These are phyloP conservation scores for Phthorimaea operculella DNA, from an alignment of 1,140 invertebrate species.

Conservation along the genomic window DNA sequence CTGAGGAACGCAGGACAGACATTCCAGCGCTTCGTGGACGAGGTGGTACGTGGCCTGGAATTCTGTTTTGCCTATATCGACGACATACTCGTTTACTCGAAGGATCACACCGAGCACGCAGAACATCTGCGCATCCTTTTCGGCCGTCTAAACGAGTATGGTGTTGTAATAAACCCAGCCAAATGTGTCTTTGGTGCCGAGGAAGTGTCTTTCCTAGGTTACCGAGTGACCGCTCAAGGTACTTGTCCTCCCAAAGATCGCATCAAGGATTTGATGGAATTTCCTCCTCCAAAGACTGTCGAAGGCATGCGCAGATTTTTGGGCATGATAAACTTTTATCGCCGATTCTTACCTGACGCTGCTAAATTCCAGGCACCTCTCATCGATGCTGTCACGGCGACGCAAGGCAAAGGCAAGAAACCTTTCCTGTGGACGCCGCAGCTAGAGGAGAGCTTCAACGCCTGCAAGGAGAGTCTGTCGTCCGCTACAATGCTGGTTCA, in stretches of 20 bases:
- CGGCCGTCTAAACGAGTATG: conserved; percentile 3
- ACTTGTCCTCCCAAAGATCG: conserved; percentile 4
- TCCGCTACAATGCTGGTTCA: conserved; percentile 25
- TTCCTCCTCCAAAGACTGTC: conserved; percentile 5
- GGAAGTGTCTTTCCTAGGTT: conserved; percentile 7
- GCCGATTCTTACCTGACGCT: conserved; percentile 8
- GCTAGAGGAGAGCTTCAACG: conserved; percentile 28
- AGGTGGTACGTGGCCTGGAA: conserved; percentile 39
- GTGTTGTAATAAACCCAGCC: conserved; percentile 1
- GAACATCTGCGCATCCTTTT: conserved; percentile 12
- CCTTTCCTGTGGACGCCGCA: not conserved
- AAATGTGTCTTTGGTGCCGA: conserved; percentile 10
- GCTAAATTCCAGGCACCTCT: conserved; percentile 10
- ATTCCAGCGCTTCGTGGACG: conserved; percentile 40
- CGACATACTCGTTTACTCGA: conserved; percentile 11
- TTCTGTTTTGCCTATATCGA: conserved; percentile 18
- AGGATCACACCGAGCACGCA: conserved; percentile 3
- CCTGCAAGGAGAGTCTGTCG: conserved; percentile 40
- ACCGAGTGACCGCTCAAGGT: not conserved
- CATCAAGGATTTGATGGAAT: not conserved
- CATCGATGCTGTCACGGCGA: not conserved
- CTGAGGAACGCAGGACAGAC: conserved; percentile 28
- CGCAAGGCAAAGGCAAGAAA: conserved; percentile 2
- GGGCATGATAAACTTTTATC: conserved; percentile 10
- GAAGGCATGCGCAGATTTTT: conserved; percentile 7